Evolutionary conservation across 2,888 invertebrate species (phyloP), one percentile per base, ranked within the genome.

Genomic region (Helobdella robusta): DNA sequence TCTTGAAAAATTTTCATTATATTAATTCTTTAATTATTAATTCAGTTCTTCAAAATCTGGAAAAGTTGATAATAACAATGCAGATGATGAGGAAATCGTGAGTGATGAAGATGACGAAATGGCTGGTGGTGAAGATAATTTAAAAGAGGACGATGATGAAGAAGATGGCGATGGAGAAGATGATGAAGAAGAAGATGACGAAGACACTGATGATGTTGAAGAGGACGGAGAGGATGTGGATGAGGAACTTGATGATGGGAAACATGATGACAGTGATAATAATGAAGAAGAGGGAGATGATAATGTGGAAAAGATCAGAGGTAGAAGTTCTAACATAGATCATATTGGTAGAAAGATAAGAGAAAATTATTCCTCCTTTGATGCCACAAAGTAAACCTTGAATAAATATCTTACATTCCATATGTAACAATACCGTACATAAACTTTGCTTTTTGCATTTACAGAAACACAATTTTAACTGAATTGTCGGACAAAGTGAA

Each of bases 21-120:
- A n/a, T n/a, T n/a, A n/a, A n/a, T n/a, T n/a, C n/a, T n/a, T n/a
- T n/a, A n/a, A n/a, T n/a, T n/a, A n/a, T n/a, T n/a, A n/a, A n/a
- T n/a, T n/a, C n/a, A n/a, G n/a, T n/a, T n/a, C n/a, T n/a, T n/a
- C n/a, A n/a, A n/a, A n/a, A n/a, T n/a, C n/a, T n/a, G n/a, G n/a
- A n/a, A n/a, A n/a, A n/a, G n/a, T n/a, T n/a, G n/a, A n/a, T n/a
- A n/a, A n/a, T n/a, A n/a, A n/a, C n/a, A n/a, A 54, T 54, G 54
- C 8, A 30, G 54, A 54, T 54, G 54, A 54, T 54, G 54, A 11
- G 30, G 54, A 54, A 28, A 54, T 54, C 23, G 32, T 6, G 6
- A 54, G 54, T 54, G 54, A 54, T 25, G 54, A 54, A 54, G 54
- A 54, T n/a, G 28, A 54, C 4, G 50, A 50, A 6, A 18, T 23